These are phyloP conservation scores for Drosophila sp. DNA, from an alignment of 1,140 invertebrate genomes.

Conservation along the genomic window DNA sequence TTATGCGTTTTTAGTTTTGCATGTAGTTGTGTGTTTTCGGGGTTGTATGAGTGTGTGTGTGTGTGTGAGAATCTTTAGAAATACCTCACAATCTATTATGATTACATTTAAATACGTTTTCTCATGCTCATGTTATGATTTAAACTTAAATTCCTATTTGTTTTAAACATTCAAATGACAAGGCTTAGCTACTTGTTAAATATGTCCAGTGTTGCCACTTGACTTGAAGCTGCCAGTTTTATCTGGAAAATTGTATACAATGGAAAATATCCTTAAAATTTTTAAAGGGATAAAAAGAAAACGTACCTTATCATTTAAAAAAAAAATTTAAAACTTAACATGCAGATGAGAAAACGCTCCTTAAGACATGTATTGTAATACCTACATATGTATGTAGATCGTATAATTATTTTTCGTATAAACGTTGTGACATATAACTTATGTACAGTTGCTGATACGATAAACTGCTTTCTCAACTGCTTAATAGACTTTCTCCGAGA, in stretches of 20 bases:
- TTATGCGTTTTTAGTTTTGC: conserved; percentile 32
- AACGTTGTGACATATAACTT: conserved; percentile 33
- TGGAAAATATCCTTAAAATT: no score
- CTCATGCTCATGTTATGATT: conserved; percentile 2
- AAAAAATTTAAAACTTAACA: conserved; percentile 3
- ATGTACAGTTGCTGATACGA: conserved; percentile 42
- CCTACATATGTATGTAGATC: conserved; percentile 5
- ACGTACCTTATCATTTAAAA: no score
- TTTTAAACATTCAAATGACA: background rate
- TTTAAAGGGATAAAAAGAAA: no score
- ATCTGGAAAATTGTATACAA: no score
- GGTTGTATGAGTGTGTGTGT: conserved; percentile 22
- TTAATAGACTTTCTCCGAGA: conserved; percentile 15
- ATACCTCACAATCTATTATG: background rate
- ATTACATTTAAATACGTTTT: conserved; percentile 12
- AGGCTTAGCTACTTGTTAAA: conserved; percentile 8
- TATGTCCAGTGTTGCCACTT: background rate
- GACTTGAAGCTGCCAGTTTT: no score
- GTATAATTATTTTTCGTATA: background rate
- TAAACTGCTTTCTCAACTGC: conserved; percentile 29
- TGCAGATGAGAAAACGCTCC: background rate
- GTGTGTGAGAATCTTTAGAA: conserved; percentile 6
- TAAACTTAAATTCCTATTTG: background rate
- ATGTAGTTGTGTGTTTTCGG: conserved; percentile 28
- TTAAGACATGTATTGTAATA: background rate